phyloP scores from a whole-genome alignment of 2,113 vertebrate species.

The Passer domesticus region DNA sequence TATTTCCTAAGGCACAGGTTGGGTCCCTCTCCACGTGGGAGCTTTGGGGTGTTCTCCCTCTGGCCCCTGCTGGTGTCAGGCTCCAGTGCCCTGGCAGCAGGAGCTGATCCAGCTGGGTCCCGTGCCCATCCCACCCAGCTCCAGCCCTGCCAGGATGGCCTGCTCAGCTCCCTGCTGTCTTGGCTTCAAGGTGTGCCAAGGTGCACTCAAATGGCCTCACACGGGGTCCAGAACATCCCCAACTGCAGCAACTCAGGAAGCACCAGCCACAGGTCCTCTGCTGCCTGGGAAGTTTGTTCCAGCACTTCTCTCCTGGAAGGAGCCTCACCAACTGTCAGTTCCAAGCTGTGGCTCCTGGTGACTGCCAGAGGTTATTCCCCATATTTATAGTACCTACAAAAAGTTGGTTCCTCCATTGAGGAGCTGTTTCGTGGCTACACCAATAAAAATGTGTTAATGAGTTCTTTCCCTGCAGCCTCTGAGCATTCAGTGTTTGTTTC shows the following conservation, averaged over 20 bases:
- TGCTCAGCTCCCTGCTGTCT: not conserved
- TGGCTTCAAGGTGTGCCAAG: not conserved
- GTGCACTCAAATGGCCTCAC: not conserved
- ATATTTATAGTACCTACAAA: not conserved
- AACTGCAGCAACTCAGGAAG: fast-evolving
- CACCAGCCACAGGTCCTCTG: not conserved
- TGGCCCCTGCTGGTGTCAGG: not conserved
- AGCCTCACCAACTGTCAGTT: not conserved
- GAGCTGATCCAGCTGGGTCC: not conserved
- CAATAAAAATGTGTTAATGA: not conserved
- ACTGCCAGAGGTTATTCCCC: not conserved
- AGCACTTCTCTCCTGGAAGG: not conserved
- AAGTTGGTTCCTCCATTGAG: not conserved
- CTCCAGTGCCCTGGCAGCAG: not conserved
- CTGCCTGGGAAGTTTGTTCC: not conserved
- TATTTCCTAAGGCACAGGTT: not conserved
- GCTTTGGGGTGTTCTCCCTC: not conserved
- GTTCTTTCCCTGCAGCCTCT: not conserved
- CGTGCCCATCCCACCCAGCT: not conserved
- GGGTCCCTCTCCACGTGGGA: not conserved
- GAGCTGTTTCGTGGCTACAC: not conserved
- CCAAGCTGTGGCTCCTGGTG: fast-evolving
- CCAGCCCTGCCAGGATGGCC: not conserved
- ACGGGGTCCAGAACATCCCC: not conserved
- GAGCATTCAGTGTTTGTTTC: fast-evolving